Evolutionary conservation across 2,797 vertebrate genomes (phyloP).

Genomic region (Uromys caudimaculatus): DNA sequence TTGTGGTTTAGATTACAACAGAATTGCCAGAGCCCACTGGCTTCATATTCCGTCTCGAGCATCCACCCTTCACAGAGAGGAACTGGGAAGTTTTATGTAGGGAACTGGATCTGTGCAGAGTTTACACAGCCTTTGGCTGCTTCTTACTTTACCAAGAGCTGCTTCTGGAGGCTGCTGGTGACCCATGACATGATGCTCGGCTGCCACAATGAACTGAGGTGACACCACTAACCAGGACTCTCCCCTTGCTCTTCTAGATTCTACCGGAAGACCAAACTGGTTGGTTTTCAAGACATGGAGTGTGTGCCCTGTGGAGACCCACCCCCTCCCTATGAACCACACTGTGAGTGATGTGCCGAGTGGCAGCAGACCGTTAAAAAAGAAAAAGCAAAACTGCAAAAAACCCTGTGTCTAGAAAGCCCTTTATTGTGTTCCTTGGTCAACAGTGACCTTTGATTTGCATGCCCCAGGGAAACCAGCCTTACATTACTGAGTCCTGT

Average conservation of each 20-base stretch:
- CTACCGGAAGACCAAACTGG: conserved; percentile 97
- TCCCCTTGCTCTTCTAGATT: conserved; percentile 89
- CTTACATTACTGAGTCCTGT: background rate
- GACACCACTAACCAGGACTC: conserved; percentile 10
- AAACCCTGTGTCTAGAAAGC: background rate
- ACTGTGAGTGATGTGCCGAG: conserved; percentile 91
- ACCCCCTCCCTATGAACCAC: conserved; percentile 96
- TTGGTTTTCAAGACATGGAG: conserved; percentile 99
- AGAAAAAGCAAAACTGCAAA: background rate
- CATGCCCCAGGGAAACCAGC: background rate
- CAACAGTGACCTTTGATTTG: background rate
- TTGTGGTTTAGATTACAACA: background rate
- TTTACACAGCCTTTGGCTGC: background rate
- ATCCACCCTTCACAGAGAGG: too few relatives aligned
- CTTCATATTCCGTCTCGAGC: background rate
- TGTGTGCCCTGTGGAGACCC: conserved; percentile 97
- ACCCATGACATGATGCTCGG: background rate
- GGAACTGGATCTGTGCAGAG: background rate
- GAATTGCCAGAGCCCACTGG: background rate
- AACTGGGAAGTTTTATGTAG: too few relatives aligned
- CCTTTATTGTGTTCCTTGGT: background rate
- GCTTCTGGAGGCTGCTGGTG: background rate
- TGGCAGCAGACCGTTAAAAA: background rate
- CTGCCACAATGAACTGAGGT: background rate
- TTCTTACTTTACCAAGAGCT: background rate